Evolutionary conservation across 2,888 invertebrate genomes (phyloP).

Genomic region (Dynastes maya): DNA sequence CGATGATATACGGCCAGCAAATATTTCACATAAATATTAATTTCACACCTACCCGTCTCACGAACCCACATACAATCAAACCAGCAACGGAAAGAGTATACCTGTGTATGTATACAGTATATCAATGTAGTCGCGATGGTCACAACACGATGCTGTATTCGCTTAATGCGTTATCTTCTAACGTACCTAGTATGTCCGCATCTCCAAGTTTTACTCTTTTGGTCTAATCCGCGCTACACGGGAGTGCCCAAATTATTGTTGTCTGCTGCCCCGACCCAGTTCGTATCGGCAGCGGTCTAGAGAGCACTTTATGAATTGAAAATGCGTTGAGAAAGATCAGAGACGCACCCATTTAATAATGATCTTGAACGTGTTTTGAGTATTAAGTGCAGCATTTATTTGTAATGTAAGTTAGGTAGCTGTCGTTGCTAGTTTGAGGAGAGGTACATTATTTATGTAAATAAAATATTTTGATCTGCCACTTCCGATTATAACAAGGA

Average conservation of each 20-base stretch:
- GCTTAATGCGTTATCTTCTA: slow-evolving; percentile 24
- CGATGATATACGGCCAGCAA: slow-evolving; percentile 48
- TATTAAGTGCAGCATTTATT: not conserved
- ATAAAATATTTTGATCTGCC: no score
- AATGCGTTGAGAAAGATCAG: not conserved
- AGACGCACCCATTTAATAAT: slow-evolving; percentile 17
- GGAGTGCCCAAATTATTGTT: slow-evolving; percentile 37
- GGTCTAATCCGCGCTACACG: slow-evolving; percentile 22
- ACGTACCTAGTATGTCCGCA: slow-evolving; percentile 17
- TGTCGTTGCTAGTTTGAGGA: not conserved
- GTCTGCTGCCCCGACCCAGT: slow-evolving; percentile 28
- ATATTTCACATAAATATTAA: slow-evolving; percentile 50
- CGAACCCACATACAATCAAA: slow-evolving; percentile 44
- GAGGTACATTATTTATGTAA: not conserved
- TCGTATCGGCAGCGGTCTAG: slow-evolving; percentile 17
- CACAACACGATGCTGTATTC: not conserved
- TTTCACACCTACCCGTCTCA: slow-evolving; percentile 48
- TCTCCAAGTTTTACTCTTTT: slow-evolving; percentile 12
- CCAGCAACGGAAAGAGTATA: slow-evolving; percentile 14
- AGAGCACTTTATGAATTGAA: slow-evolving; percentile 9
- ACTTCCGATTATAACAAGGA: no score
- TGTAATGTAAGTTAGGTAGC: not conserved
- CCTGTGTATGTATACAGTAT: not conserved
- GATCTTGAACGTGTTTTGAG: slow-evolving; percentile 14
- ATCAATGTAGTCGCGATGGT: slow-evolving; percentile 6